Evolutionary conservation across 2,113 vertebrate species (phyloP), one percentile per base, ranked within the genome.

Genomic region (Regulus satrapa): DNA sequence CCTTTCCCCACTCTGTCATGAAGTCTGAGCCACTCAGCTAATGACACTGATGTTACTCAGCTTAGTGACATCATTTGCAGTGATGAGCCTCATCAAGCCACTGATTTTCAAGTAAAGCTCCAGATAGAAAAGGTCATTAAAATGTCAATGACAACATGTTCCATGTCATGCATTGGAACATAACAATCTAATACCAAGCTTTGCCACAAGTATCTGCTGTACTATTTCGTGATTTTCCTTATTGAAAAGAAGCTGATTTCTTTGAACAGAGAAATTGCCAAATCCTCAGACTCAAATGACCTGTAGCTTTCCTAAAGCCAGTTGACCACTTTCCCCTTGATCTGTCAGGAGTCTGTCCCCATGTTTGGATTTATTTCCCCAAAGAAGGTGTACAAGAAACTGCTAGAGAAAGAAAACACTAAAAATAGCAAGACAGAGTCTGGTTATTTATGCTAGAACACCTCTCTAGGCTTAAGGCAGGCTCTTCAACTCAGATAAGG

Each of bases 51-150:
- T n/a, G n/a, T n/a, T n/a, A n/a, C n/a, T n/a, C n/a, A n/a, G n/a
- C n/a, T n/a, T n/a, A n/a, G n/a, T n/a, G n/a, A n/a, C n/a, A n/a
- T n/a, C n/a, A n/a, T n/a, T n/a, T n/a, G n/a, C n/a, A 83, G 52
- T 80, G 67, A 75, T 74, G 29, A 80, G 28, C 72, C n/a, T 73
- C 36, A 74, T 88, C 85, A 90, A 80, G 43, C 21, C 21, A 45
- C 55, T 74, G 93, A 80, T 80, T 88, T 93, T 96, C 72, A 92
- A 94, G 61, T 43, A 86, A 55, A 90, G 29, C 43, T 92, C 13
- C 71, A 58, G 43, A 92, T 38, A 85, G 64, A 75, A 94, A 88
- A 92, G 58, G 56, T 92, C n/a, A 5, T 87, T 87, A 85, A 92
- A 91, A 89, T 91, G 87, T 95, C 81, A 95, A 3, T 88, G 77